These are phyloP conservation scores for Luehdorfia chinensis DNA, from an alignment of 1,140 invertebrate species.

Conservation along the genomic window DNA sequence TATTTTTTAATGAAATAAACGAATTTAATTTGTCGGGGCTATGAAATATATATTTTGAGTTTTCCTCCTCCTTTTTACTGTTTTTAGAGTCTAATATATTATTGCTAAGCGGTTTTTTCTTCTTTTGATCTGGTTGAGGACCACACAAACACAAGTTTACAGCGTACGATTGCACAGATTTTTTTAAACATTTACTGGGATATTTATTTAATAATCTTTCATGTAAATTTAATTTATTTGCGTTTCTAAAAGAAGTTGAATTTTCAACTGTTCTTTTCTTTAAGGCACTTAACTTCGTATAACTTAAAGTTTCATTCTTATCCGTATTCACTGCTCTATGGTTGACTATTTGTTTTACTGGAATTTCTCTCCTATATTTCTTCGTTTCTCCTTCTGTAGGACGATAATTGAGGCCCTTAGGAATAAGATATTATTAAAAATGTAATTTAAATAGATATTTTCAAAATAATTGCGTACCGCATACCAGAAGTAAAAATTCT, in stretches of 20 bases:
- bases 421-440: too few species aligned
- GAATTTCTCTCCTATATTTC: neutral
- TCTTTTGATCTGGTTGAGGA: slow-evolving; percentile 19
- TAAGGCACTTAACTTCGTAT: too few species aligned
- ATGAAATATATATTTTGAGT: too few species aligned
- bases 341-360: slow-evolving; percentile 6
- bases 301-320: slow-evolving; percentile 1
- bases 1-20: neutral
- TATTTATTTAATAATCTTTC: slow-evolving; percentile 11
- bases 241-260: too few species aligned
- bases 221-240: slow-evolving; percentile 19
- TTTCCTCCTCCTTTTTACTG: slow-evolving; percentile 17
- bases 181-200: slow-evolving; percentile 26
- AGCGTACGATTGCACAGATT: slow-evolving; percentile 38
- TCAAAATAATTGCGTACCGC: neutral
- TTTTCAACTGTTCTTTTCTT: too few species aligned
- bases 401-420: neutral
- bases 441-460: neutral
- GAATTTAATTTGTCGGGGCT: slow-evolving; percentile 8
- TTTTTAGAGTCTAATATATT: neutral
- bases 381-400: too few species aligned
- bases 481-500: too few species aligned
- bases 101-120: neutral
- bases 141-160: slow-evolving; percentile 54
- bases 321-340: slow-evolving; percentile 11